phyloP scores from a whole-genome alignment of 2,888 invertebrate genomes.

The Cryptosula pallasiana region DNA sequence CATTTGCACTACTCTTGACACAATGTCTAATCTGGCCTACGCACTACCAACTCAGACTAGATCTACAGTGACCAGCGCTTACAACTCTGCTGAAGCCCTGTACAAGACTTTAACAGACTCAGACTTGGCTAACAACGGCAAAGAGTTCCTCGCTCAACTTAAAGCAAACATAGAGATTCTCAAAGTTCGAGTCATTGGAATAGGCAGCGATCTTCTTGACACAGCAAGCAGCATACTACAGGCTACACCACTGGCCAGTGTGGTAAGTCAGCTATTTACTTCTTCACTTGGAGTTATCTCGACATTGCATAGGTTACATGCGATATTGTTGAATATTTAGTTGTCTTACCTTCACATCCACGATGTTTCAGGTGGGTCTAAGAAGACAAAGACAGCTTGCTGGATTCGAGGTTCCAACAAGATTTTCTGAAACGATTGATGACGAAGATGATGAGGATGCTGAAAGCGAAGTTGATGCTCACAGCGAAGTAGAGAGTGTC shows the following conservation, averaged over 20 bases:
- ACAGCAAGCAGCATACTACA: background rate
- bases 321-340: too few species aligned
- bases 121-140: background rate
- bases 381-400: background rate
- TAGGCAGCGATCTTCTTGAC: background rate
- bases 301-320: too few species aligned
- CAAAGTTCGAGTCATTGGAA: background rate
- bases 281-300: too few species aligned
- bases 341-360: too few species aligned
- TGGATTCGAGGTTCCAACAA: background rate
- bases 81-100: background rate
- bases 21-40: background rate
- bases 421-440: background rate
- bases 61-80: background rate
- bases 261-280: background rate
- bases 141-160: too few species aligned
- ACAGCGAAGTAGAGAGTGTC: background rate
- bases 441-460: background rate
- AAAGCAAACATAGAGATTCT: background rate
- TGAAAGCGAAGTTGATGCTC: background rate
- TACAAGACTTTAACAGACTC: background rate
- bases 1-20: background rate
- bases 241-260: background rate
- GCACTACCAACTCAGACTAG: background rate
- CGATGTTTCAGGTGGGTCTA: background rate